These are phyloP conservation scores for Drosophila leontia DNA, from an alignment of 1,140 invertebrate genomes.

Conservation along the genomic window DNA sequence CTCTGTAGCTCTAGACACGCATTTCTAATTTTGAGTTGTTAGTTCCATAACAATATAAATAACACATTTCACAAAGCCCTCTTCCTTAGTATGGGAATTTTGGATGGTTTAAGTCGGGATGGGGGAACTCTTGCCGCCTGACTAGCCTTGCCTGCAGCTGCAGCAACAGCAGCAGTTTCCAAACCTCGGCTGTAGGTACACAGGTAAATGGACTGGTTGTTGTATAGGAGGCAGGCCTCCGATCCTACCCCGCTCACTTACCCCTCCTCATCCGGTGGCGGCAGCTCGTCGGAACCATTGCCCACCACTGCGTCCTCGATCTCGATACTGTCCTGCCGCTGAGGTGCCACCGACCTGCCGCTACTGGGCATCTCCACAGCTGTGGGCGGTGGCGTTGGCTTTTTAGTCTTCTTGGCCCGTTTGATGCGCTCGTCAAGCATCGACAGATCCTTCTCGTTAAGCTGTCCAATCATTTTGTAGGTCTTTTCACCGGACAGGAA, in stretches of 20 bases:
- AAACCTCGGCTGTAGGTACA: conserved; percentile 27
- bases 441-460: conserved; percentile 96
- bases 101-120: neutral
- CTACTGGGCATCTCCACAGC: conserved; percentile 76
- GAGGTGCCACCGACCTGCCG: conserved; percentile 55
- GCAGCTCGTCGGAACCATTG: conserved; percentile 82
- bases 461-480: conserved; percentile 96
- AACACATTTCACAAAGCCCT: neutral
- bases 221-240: neutral
- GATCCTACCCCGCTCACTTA: conserved; percentile 39
- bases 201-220: conserved; percentile 5
- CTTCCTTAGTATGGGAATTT: conserved; percentile 1
- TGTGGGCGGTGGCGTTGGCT: conserved; percentile 82
- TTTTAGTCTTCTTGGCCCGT: conserved; percentile 90
- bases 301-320: conserved; percentile 75
- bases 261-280: conserved; percentile 76
- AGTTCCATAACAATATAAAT: conserved; percentile 10
- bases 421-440: conserved; percentile 98
- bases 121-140: neutral
- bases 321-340: conserved; percentile 84
- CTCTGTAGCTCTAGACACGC: neutral
- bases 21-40: neutral
- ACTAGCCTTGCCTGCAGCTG: conserved; percentile 2
- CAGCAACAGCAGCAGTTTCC: conserved; percentile 23
- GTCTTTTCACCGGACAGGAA: conserved; percentile 95